A percentile compares a stretch with the other conserved stretches of the same genome.
Evolutionary conservation across 2,888 invertebrate genomes (phyloP).

Genomic region (Aethes cnicana): DNA sequence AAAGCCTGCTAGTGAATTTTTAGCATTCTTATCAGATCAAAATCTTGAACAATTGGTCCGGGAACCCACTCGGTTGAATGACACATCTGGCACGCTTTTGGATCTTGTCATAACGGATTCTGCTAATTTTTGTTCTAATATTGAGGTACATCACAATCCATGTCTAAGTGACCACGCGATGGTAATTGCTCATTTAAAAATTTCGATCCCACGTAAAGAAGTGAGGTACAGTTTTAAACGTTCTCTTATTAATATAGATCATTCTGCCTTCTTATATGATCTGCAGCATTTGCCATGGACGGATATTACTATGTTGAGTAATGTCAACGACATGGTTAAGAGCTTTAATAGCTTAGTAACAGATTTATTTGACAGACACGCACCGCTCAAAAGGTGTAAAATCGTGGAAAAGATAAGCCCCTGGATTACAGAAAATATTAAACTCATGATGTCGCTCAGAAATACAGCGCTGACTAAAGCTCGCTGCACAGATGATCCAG

Average conservation of each 20-base stretch:
- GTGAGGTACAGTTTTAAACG: not conserved
- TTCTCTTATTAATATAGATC: not conserved
- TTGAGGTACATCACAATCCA: not conserved
- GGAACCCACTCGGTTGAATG: no score
- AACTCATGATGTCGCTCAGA: not conserved
- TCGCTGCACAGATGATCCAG: not conserved
- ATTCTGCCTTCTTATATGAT: not conserved
- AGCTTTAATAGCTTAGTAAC: not conserved
- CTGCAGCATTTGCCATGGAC: not conserved
- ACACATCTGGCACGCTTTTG: no score
- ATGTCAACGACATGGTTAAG: not conserved
- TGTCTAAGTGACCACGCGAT: not conserved
- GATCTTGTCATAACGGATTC: not conserved
- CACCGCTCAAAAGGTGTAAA: not conserved
- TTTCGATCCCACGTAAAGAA: not conserved
- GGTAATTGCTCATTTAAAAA: not conserved
- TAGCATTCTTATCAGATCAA: no score
- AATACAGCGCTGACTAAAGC: not conserved
- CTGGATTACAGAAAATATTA: not conserved
- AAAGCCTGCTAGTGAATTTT: no score
- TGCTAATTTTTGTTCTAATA: not conserved
- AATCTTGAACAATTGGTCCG: no score
- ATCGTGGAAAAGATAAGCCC: not conserved
- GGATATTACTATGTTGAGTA: not conserved
- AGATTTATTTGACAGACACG: not conserved